Conservation (phyloP, 2,113 vertebrate genomes). For the Grammomys dolichurus region DNA sequence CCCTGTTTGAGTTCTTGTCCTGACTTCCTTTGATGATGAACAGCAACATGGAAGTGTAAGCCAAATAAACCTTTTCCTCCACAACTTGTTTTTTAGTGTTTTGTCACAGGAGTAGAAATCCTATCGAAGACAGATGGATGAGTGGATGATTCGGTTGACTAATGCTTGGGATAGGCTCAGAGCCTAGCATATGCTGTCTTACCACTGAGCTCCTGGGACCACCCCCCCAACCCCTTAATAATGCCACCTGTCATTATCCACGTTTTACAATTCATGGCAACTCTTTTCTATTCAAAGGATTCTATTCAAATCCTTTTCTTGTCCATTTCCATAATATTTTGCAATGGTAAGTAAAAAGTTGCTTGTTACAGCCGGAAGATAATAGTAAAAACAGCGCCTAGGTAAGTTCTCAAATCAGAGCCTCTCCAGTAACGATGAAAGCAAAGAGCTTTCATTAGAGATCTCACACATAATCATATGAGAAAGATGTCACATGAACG, state of each 20-base stretch:
- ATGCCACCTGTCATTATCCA: not conserved
- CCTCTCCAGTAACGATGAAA: not conserved
- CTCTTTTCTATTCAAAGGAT: not conserved
- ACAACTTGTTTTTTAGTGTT: not conserved
- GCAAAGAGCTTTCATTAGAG: not conserved
- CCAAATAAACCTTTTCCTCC: not conserved
- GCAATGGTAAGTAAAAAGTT: not conserved
- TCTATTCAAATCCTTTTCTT: not conserved
- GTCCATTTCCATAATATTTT: not conserved
- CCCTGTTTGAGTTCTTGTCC: not conserved
- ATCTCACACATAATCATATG: not conserved
- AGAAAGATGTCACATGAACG: not conserved
- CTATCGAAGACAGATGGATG: not conserved
- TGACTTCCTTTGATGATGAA: not conserved
- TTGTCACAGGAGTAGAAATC: not conserved
- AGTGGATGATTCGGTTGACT: not conserved
- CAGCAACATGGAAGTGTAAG: not conserved
- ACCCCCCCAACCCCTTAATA: not conserved
- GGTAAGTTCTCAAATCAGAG: not conserved
- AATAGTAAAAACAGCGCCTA: not conserved
- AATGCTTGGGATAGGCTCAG: not conserved
- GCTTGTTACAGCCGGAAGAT: not conserved
- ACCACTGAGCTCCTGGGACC: not conserved
- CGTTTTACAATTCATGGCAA: not conserved
- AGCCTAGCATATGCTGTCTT: not conserved